These are phyloP conservation scores for Phengaris alcon DNA, from an alignment of 2,888 invertebrate genomes.

Conservation along the genomic window DNA sequence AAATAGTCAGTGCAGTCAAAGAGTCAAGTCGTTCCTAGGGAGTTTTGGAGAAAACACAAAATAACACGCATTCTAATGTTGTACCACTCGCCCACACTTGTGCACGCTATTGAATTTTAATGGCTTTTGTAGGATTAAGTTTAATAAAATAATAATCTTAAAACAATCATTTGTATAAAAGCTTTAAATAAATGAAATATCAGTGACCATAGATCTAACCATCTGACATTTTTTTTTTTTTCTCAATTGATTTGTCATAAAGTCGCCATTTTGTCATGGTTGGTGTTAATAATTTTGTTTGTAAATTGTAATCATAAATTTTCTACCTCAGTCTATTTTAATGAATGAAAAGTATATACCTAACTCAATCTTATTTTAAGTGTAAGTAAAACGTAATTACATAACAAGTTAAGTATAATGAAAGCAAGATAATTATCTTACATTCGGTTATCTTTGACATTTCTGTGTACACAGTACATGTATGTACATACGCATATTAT, in stretches of 20 bases:
- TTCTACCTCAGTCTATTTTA: background rate
- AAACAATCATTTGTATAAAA: no score
- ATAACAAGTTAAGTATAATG: background rate
- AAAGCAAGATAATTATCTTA: background rate
- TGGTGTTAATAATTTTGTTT: background rate
- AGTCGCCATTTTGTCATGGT: conserved; percentile 36
- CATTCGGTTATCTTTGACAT: background rate
- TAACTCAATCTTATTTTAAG: background rate
- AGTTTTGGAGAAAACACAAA: no score
- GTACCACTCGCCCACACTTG: no score
- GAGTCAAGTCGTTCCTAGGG: no score
- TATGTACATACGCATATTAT: background rate
- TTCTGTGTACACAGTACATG: background rate
- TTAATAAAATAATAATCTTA: background rate
- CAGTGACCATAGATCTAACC: no score
- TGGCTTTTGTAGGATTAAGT: background rate
- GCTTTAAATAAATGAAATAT: no score
- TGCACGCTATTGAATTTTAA: background rate
- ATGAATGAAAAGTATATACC: background rate
- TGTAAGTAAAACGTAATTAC: background rate
- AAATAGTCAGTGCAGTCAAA: no score
- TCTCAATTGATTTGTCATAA: no score
- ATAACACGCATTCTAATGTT: no score
- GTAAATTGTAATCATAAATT: background rate
- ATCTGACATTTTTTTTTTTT: no score